Conservation (phyloP, 2,113 vertebrate species). For the Amblyornis subalaris region DNA sequence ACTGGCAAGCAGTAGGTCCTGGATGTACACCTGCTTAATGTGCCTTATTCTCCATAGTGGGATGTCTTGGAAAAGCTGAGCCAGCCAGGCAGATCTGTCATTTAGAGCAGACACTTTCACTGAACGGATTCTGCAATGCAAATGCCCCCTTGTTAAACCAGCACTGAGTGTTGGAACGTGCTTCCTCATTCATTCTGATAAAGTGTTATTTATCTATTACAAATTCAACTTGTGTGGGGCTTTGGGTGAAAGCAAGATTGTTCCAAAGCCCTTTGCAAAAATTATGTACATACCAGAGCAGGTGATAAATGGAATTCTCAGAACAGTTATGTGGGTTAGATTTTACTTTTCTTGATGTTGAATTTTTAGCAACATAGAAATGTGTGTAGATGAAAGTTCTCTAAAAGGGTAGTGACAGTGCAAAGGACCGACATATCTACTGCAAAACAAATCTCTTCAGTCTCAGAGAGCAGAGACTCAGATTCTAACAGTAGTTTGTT, state of each 20-base stretch:
- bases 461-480: background rate
- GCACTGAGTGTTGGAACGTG: background rate
- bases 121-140: background rate
- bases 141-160: background rate
- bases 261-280: background rate
- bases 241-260: background rate
- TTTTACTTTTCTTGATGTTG: background rate
- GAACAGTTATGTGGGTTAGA: background rate
- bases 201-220: background rate
- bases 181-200: background rate
- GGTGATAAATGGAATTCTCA: background rate
- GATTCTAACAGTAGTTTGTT: background rate
- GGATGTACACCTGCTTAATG: background rate
- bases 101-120: background rate
- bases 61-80: background rate
- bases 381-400: background rate
- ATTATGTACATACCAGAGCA: background rate
- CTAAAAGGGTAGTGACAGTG: background rate
- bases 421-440: background rate
- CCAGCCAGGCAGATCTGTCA: background rate
- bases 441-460: background rate
- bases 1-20: background rate
- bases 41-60: background rate
- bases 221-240: background rate
- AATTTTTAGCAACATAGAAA: background rate